Conservation (phyloP, 2,113 vertebrate genomes). For the Gnathonemus echidnorhynchus region DNA sequence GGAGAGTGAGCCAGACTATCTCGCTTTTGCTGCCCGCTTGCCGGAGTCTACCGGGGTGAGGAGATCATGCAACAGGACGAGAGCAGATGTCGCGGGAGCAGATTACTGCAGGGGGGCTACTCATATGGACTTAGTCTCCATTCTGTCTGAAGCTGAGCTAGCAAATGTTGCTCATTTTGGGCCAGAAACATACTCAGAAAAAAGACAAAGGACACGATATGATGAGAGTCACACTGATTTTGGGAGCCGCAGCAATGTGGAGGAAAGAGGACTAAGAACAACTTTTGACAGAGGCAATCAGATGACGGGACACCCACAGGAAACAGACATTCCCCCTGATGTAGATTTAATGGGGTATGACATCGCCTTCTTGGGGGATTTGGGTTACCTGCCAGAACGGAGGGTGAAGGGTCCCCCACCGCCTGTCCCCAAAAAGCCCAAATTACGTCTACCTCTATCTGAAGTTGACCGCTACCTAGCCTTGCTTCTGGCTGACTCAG, state of each 20-base stretch:
- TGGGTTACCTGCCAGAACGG: neutral
- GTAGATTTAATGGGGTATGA: slow-evolving; percentile 41
- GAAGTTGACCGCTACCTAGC: neutral
- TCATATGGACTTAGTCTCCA: neutral
- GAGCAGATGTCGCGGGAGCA: neutral
- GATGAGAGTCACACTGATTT: neutral
- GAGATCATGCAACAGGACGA: neutral
- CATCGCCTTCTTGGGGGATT: neutral
- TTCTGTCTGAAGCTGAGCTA: neutral
- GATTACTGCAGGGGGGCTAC: neutral
- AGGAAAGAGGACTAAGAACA: neutral
- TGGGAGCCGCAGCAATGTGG: neutral
- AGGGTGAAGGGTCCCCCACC: neutral
- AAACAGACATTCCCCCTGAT: slow-evolving; percentile 35
- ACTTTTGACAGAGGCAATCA: neutral
- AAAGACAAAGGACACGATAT: neutral
- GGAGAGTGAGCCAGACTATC: neutral
- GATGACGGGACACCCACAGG: slow-evolving; percentile 7
- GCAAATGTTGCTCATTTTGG: neutral
- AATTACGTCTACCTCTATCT: neutral
- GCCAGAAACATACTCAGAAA: neutral
- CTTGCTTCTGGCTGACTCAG: neutral
- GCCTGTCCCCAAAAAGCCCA: slow-evolving; percentile 17
- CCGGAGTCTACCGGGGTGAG: neutral
- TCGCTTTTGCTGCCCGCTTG: neutral